Evolutionary conservation across 2,888 invertebrate species (phyloP), one percentile per base, ranked within the genome.

Genomic region (Steinernema hermaphroditum): DNA sequence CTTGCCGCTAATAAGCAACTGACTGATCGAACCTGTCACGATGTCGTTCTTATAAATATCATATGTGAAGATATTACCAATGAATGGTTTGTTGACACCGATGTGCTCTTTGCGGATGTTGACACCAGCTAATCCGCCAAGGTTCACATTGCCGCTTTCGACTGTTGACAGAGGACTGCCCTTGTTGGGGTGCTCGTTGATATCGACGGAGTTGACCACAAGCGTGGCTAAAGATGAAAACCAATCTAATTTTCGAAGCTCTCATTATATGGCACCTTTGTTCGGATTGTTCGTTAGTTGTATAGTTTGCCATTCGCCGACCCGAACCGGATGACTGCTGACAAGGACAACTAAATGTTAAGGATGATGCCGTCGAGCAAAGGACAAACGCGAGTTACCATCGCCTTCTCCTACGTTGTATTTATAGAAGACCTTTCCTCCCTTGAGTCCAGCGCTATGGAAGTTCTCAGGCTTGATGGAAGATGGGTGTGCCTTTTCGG

Each of bases 331-430:
- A 37, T 71, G 37, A 2, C 70, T 54, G 16, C 57, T 69, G 27
- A 68, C 50, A n/a, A 76, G 32, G 14, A 24, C 32, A 19, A 34
- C 74, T 74, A 32, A 50, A 57, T 19, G 27, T 29, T 29, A 44
- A 29, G 1, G 46, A 9, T 37, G 37, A 4, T 4, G 4, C 37
- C 4, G 12, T 37, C 37, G 19, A 29, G 29, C n/a, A 29, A n/a
- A n/a, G 22, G 72, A 73, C 46, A 44, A n/a, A 29, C 4, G 1
- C 72, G 34, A 44, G n/a, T 22, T 49, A 80, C 82, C 77, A 69
- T 74, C 74, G 72, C 83, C 82, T 41, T 77, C 71, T 50, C 83
- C 83, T 12, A 82, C 68, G 71, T 83, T 78, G 74, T 81, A 83
- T 54, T 75, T 77, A 72, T 83, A 83, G 49, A 79, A 72, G 32